Conservation (phyloP, 2,888 invertebrate species). For the Drosophila affinis region DNA sequence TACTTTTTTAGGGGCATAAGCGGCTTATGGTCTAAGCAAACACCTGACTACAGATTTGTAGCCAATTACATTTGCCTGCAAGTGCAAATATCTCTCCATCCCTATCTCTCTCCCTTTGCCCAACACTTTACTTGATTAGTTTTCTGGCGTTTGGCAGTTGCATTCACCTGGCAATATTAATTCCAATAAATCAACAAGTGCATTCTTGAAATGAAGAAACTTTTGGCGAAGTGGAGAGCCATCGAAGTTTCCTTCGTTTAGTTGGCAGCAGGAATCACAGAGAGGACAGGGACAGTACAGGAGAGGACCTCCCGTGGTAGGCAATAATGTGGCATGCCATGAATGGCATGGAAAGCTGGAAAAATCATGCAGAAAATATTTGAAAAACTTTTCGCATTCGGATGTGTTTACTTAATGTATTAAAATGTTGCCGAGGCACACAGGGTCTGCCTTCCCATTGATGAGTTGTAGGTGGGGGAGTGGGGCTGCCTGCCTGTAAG, state of each 20-base stretch:
- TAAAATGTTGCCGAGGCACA: slow-evolving; percentile 57
- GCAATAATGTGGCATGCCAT: slow-evolving; percentile 46
- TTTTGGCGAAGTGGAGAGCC: slow-evolving; percentile 29
- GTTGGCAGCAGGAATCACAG: slow-evolving; percentile 45
- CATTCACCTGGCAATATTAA: slow-evolving; percentile 53
- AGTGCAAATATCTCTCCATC: slow-evolving; percentile 16
- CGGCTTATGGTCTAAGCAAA: not conserved
- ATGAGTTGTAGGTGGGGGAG: slow-evolving; percentile 46
- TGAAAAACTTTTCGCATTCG: slow-evolving; percentile 69
- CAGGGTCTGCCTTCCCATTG: slow-evolving; percentile 18
- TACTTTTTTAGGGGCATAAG: not conserved
- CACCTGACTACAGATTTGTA: slow-evolving; percentile 16
- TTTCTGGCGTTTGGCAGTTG: slow-evolving; percentile 22
- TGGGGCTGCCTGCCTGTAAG: too few species aligned
- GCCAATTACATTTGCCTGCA: slow-evolving; percentile 43
- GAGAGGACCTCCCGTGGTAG: slow-evolving; percentile 3
- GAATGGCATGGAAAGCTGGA: slow-evolving; percentile 44
- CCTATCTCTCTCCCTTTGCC: slow-evolving; percentile 3
- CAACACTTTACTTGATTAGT: slow-evolving; percentile 64
- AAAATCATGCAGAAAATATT: slow-evolving; percentile 61
- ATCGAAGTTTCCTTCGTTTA: slow-evolving; percentile 27
- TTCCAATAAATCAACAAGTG: slow-evolving; percentile 75
- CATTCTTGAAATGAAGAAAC: slow-evolving; percentile 68
- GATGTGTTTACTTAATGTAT: slow-evolving; percentile 73
- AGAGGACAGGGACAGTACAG: slow-evolving; percentile 19